Evolutionary conservation across 2,113 vertebrate genomes (phyloP).

Genomic region (Globicephala melas): DNA sequence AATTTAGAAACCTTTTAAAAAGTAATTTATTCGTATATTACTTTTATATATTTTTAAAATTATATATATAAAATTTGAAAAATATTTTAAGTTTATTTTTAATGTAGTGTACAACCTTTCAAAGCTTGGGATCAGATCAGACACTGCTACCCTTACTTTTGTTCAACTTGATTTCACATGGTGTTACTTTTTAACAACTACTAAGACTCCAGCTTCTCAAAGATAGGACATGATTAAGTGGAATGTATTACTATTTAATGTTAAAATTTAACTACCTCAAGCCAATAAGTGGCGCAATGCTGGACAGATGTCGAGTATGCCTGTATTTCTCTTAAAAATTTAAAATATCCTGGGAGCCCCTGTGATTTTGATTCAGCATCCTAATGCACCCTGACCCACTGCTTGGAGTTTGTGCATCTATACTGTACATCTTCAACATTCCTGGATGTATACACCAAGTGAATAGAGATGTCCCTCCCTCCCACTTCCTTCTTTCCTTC

Average conservation of each 20-base stretch:
- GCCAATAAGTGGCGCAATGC: neutral
- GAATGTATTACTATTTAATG: neutral
- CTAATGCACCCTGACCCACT: too few species aligned
- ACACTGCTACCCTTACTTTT: neutral
- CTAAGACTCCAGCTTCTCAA: neutral
- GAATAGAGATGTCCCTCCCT: neutral
- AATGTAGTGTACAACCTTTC: neutral
- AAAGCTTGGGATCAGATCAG: neutral
- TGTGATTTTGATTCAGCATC: neutral
- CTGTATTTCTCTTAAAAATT: constrained; percentile 9
- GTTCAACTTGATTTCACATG: neutral
- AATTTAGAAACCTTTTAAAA: neutral
- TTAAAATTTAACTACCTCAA: neutral
- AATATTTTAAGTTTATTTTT: neutral
- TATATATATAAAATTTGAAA: neutral
- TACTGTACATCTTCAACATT: rapidly evolving
- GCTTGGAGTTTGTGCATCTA: neutral
- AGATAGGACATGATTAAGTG: constrained; percentile 1
- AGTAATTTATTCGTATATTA: neutral
- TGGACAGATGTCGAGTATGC: neutral
- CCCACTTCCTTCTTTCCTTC: neutral
- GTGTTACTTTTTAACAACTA: neutral
- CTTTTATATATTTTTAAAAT: neutral
- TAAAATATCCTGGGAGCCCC: neutral
- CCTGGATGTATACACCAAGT: too few species aligned